Conservation (phyloP, 2,113 vertebrate species). For the Alaudala cheleensis region DNA sequence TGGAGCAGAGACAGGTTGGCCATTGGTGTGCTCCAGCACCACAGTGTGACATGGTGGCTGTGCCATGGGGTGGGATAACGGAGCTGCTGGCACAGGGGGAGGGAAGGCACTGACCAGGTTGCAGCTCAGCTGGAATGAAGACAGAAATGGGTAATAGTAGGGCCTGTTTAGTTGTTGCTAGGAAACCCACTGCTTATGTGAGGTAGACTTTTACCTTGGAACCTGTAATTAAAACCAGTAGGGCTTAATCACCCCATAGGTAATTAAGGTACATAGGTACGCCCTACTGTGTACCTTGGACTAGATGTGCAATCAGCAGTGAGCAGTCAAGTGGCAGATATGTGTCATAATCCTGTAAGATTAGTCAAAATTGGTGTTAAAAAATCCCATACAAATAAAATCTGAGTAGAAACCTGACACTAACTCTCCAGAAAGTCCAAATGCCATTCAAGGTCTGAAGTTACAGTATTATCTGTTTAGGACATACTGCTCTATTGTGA, state of each 20-base stretch:
- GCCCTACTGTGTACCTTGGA: not conserved
- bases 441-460: not conserved
- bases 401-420: not conserved
- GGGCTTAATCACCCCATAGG: not conserved
- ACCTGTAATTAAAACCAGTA: not conserved
- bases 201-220: conserved; percentile 20
- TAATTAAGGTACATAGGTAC: not conserved
- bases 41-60: not conserved
- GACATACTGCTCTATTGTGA: not conserved
- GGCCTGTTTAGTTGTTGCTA: not conserved
- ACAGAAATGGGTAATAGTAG: not conserved
- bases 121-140: not conserved
- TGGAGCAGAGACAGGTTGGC: not conserved
- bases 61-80: not conserved
- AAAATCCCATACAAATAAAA: not conserved
- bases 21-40: not conserved
- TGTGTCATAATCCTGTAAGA: not conserved
- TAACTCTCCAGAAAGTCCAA: not conserved
- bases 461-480: conserved; percentile 17
- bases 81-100: not conserved
- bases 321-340: not conserved
- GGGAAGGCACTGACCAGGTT: not conserved
- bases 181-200: not conserved
- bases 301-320: not conserved
- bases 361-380: not conserved